These are phyloP conservation scores for Eublepharis macularius DNA, from an alignment of 2,113 vertebrate species.

Conservation along the genomic window DNA sequence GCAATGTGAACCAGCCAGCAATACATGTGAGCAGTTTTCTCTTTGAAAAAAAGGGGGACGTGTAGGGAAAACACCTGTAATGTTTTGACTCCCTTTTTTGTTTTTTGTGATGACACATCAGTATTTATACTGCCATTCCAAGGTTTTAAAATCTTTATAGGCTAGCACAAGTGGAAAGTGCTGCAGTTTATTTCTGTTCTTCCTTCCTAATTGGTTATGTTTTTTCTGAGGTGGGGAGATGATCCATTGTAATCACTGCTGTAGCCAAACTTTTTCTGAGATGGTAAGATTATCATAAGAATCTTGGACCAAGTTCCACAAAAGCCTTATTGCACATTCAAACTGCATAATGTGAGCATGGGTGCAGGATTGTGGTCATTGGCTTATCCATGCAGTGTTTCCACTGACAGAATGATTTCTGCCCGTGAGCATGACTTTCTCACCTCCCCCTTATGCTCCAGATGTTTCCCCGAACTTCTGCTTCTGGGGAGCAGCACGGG, in stretches of 20 bases:
- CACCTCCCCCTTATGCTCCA: no score
- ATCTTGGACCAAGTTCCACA: background rate
- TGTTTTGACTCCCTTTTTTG: background rate
- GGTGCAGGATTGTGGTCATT: no score
- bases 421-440: no score
- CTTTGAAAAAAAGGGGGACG: no score
- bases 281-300: background rate
- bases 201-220: background rate
- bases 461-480: no score
- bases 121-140: background rate
- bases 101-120: background rate
- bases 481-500: no score
- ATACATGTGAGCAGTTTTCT: slow-evolving; percentile 82
- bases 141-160: background rate
- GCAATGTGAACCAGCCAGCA: slow-evolving; percentile 94
- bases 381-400: no score
- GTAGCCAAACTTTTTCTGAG: background rate
- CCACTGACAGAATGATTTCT: no score
- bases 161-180: background rate
- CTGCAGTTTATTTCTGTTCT: background rate
- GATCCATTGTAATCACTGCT: background rate
- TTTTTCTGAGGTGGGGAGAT: background rate
- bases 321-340: no score
- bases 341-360: no score
- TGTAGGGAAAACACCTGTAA: background rate